A percentile compares a stretch with the other conserved stretches of the same genome.
These are phyloP conservation scores for Leucophenga montana DNA, from an alignment of 2,888 invertebrate genomes.

Conservation along the genomic window DNA sequence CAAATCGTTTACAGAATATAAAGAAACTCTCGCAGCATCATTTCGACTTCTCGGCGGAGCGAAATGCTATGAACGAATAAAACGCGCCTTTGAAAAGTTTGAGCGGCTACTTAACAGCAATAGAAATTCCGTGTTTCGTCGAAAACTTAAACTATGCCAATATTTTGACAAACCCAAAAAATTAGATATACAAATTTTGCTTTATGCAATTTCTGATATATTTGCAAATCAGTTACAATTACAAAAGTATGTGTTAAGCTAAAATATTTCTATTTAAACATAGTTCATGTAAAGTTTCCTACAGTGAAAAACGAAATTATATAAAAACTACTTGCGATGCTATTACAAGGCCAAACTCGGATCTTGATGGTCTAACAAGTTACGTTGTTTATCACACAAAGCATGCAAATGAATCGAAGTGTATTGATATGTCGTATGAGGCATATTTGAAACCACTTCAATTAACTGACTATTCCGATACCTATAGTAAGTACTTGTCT, in stretches of 20 bases:
- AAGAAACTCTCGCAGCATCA: constrained; percentile 57
- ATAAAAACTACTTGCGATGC: too few species aligned
- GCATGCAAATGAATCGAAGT: constrained; percentile 75
- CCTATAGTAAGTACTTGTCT: constrained; percentile 81
- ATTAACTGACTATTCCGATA: constrained; percentile 56
- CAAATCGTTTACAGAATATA: constrained; percentile 46
- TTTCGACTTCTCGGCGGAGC: constrained; percentile 51
- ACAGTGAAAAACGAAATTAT: constrained; percentile 15
- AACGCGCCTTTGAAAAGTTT: constrained; percentile 50
- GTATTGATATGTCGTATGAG: constrained; percentile 81
- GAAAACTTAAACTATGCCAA: constrained; percentile 52
- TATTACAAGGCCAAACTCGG: too few species aligned
- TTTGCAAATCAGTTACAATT: constrained; percentile 58
- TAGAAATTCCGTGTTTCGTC: constrained; percentile 34
- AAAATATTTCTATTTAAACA: neutral
- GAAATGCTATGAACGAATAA: constrained; percentile 56
- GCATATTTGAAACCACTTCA: constrained; percentile 72
- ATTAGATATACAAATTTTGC: constrained; percentile 56
- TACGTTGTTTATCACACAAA: constrained; percentile 38
- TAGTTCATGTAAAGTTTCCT: constrained; percentile 23
- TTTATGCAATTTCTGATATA: constrained; percentile 56
- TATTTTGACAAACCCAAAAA: constrained; percentile 47
- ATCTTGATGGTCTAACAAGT: constrained; percentile 28
- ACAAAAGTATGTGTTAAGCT: constrained; percentile 52
- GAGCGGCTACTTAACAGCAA: constrained; percentile 48